A percentile compares a stretch with the other conserved stretches of the same genome.
Evolutionary conservation across 1,140 invertebrate species (phyloP).

Genomic region (Ostrea edulis): DNA sequence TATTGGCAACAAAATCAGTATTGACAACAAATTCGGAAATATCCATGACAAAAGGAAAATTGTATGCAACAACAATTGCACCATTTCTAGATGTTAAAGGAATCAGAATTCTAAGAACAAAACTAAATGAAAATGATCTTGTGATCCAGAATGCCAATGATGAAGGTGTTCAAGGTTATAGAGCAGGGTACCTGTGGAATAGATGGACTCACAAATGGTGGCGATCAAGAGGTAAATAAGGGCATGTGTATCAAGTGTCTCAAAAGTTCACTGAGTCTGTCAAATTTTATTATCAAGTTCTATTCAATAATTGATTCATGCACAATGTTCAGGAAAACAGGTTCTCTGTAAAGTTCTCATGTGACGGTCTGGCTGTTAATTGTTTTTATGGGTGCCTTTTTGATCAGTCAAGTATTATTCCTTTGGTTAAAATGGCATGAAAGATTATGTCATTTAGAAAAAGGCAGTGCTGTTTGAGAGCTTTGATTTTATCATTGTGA

Average conservation of each 20-base stretch:
- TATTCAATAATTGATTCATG: not conserved
- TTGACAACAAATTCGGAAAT: slow-evolving; percentile 15
- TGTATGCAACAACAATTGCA: not conserved
- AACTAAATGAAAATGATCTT: not conserved
- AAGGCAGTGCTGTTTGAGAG: not conserved
- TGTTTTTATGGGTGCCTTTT: not conserved
- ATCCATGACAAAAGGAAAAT: not conserved
- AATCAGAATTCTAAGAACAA: not conserved
- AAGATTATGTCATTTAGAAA: slow-evolving; percentile 15
- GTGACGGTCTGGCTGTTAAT: not conserved
- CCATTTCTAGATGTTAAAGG: not conserved
- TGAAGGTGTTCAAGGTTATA: slow-evolving; percentile 6
- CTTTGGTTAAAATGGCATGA: not conserved
- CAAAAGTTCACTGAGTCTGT: not conserved
- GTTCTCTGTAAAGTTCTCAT: not conserved
- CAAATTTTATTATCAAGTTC: not conserved
- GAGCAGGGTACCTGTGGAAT: slow-evolving; percentile 5
- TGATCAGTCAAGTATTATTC: not conserved
- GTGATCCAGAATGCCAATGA: not conserved
- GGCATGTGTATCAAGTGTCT: not conserved
- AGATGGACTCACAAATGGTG: slow-evolving; percentile 6
- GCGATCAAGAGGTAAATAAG: slow-evolving; percentile 5
- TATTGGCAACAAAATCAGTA: not conserved
- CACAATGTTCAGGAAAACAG: not conserved
- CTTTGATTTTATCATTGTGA: slow-evolving; percentile 13